These are phyloP conservation scores for Orius insidiosus DNA, from an alignment of 1,140 invertebrate genomes.

Conservation along the genomic window DNA sequence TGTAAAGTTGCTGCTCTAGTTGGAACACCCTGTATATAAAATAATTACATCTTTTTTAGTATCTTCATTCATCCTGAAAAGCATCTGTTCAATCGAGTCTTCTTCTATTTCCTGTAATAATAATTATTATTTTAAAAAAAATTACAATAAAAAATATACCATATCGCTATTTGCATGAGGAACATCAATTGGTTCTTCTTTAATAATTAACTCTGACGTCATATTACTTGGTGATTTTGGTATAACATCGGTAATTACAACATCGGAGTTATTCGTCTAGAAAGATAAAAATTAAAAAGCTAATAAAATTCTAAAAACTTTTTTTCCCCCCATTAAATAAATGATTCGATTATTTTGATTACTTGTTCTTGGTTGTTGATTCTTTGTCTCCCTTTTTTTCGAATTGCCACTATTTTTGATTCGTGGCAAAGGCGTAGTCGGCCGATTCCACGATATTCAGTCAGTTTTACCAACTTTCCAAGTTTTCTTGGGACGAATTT, in stretches of 20 bases:
- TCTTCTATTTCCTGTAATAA: too few species aligned
- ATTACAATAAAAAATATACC: too few species aligned
- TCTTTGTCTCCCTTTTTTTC: neutral
- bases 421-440: slow-evolving; percentile 11
- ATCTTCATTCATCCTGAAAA: too few species aligned
- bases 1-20: too few species aligned
- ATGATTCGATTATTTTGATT: neutral
- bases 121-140: too few species aligned
- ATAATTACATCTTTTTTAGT: too few species aligned
- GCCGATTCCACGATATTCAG: slow-evolving; percentile 14
- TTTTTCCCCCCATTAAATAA: neutral
- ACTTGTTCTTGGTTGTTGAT: neutral
- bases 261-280: neutral
- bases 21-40: too few species aligned
- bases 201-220: too few species aligned
- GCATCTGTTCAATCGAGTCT: too few species aligned
- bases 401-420: slow-evolving; percentile 11
- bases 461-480: slow-evolving; percentile 9
- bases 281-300: neutral
- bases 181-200: too few species aligned
- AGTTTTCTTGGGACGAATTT: slow-evolving; percentile 15
- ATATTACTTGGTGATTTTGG: too few species aligned
- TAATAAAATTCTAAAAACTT: neutral
- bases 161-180: too few species aligned
- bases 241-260: neutral